These are phyloP conservation scores for Zonitis immaculata DNA, from an alignment of 2,888 invertebrate species.

Conservation along the genomic window DNA sequence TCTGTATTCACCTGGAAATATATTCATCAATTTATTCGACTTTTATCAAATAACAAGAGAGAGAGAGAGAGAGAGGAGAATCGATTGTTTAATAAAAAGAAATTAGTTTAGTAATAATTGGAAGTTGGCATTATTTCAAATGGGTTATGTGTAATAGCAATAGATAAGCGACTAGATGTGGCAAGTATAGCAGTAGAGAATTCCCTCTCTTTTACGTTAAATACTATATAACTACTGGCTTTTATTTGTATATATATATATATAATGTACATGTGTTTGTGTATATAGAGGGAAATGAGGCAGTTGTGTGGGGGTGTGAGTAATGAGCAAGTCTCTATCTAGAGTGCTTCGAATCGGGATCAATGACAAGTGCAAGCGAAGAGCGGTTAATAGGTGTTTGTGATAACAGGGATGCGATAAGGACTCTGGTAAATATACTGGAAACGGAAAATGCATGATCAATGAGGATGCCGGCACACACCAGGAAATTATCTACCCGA, in stretches of 20 bases:
- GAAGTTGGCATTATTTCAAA: neutral
- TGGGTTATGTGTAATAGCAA: slow-evolving; percentile 34
- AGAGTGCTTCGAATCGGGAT: slow-evolving; percentile 45
- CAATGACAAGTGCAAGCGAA: slow-evolving; percentile 49
- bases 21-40: neutral
- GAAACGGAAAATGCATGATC: slow-evolving; percentile 51
- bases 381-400: slow-evolving; percentile 46
- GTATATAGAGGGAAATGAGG: slow-evolving; percentile 38
- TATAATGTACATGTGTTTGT: neutral
- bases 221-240: slow-evolving; percentile 35
- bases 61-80: neutral
- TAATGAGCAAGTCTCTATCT: slow-evolving; percentile 48
- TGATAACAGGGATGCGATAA: slow-evolving; percentile 49
- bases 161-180: slow-evolving; percentile 41
- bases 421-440: slow-evolving; percentile 48
- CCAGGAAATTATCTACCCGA: slow-evolving; percentile 44
- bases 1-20: slow-evolving; percentile 1
- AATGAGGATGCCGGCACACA: slow-evolving; percentile 45
- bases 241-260: neutral
- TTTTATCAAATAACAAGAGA: neutral
- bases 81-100: neutral
- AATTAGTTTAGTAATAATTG: no score
- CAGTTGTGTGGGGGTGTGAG: slow-evolving; percentile 45
- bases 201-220: slow-evolving; percentile 37
- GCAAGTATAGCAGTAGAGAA: slow-evolving; percentile 29